Conservation (phyloP, 2,113 vertebrate genomes). For the Phyllopteryx taeniolatus region DNA sequence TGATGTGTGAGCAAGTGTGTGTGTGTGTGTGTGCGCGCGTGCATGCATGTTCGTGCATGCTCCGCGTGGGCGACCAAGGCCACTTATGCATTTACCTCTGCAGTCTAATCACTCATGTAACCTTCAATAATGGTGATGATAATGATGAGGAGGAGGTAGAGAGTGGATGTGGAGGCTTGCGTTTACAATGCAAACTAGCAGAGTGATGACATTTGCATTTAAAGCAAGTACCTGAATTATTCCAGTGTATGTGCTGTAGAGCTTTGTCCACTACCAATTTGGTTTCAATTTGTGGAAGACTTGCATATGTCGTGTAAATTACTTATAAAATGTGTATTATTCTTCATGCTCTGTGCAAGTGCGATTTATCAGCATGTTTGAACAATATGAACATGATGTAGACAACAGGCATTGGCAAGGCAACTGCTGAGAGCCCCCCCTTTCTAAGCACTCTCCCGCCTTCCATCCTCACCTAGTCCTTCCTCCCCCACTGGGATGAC, state of each 20-base stretch:
- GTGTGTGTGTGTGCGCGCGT: conserved; percentile 16
- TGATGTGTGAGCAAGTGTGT: not conserved
- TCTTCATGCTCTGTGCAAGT: not conserved
- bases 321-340: conserved; percentile 1
- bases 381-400: conserved; percentile 47
- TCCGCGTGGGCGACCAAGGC: conserved; percentile 44
- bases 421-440: conserved; percentile 54
- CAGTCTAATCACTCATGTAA: conserved; percentile 48
- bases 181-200: conserved; percentile 49
- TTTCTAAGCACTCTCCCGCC: conserved; percentile 46
- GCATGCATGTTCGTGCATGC: conserved; percentile 13
- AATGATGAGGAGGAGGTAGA: conserved; percentile 23
- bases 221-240: conserved; percentile 6
- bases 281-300: not conserved
- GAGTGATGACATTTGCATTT: conserved; percentile 26
- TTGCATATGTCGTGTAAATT: not conserved
- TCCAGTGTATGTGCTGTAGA: conserved; percentile 13
- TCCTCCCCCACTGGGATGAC: conserved; percentile 72
- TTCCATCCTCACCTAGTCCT: conserved; percentile 57
- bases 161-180: conserved; percentile 16
- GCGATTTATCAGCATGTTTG: conserved; percentile 40
- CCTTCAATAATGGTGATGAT: conserved; percentile 10
- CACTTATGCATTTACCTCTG: conserved; percentile 47
- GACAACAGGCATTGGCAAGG: conserved; percentile 50
- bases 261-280: conserved; percentile 14